Conservation (phyloP, 53 echinoderm and acorn worm species). For the Hippasteria phrygiana region DNA sequence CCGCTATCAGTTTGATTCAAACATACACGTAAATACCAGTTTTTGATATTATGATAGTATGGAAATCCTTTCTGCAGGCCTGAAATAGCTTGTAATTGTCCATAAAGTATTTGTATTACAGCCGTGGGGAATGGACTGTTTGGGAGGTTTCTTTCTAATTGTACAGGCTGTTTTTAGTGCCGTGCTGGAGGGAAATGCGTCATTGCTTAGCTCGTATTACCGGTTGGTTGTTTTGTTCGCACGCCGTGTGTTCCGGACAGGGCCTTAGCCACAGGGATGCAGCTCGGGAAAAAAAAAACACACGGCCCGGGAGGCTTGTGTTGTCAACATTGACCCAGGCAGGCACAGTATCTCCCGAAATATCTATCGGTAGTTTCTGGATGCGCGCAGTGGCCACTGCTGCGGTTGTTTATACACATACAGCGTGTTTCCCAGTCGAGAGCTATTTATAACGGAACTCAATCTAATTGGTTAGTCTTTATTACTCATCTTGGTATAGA, state of each 20-base stretch:
- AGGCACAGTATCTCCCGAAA: background rate
- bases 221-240: slow-evolving; percentile 29
- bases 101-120: no score
- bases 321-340: slow-evolving; percentile 50
- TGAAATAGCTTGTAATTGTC: no score
- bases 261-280: background rate
- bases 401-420: slow-evolving; percentile 13
- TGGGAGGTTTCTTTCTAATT: background rate
- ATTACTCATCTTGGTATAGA: slow-evolving; percentile 3
- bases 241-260: background rate
- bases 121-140: no score
- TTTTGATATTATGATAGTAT: no score
- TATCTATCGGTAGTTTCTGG: slow-evolving; percentile 12
- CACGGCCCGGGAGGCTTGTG: background rate
- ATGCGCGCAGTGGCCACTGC: background rate
- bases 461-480: slow-evolving; percentile 14
- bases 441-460: slow-evolving; percentile 34
- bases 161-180: background rate
- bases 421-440: background rate
- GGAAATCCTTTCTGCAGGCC: no score
- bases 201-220: slow-evolving; percentile 42
- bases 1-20: no score
- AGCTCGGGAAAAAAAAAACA: background rate
- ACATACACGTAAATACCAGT: no score
- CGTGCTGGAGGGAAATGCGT: slow-evolving; percentile 32